Evolutionary conservation across 2,113 vertebrate species (phyloP).

Genomic region (Bothrops jararaca): DNA sequence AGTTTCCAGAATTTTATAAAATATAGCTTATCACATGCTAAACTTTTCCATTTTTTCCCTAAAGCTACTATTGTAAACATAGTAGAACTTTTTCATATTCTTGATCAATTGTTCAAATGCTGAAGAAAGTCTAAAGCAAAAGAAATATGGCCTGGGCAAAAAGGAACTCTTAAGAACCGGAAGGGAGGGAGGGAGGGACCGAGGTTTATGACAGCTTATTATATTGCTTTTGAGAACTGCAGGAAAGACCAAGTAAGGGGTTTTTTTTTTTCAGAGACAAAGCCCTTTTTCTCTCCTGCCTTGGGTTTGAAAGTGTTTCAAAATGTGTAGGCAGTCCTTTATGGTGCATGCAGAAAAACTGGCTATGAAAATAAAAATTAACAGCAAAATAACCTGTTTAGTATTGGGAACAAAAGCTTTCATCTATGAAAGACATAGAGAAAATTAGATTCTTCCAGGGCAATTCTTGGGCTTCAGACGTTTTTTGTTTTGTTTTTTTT

Average conservation of each 20-base stretch:
- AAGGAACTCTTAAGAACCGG: neutral
- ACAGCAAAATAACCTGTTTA: neutral
- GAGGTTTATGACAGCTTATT: neutral
- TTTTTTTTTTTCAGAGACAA: neutral
- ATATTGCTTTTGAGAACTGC: neutral
- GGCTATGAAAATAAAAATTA: neutral
- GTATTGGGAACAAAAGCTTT: neutral
- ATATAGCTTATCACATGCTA: neutral
- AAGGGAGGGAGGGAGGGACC: accelerated
- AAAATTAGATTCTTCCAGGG: neutral
- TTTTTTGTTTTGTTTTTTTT: neutral
- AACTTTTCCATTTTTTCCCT: neutral
- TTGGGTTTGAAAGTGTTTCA: neutral
- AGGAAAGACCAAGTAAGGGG: neutral
- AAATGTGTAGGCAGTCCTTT: neutral
- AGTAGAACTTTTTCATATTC: neutral
- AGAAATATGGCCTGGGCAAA: neutral
- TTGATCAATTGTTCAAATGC: neutral
- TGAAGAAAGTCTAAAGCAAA: neutral
- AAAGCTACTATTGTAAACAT: neutral
- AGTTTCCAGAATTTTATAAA: neutral
- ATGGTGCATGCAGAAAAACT: neutral
- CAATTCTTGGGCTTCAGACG: neutral
- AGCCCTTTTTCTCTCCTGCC: neutral
- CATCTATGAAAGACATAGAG: neutral